Evolutionary conservation across 2,888 invertebrate genomes (phyloP).

Genomic region (Meandrusa payeni): DNA sequence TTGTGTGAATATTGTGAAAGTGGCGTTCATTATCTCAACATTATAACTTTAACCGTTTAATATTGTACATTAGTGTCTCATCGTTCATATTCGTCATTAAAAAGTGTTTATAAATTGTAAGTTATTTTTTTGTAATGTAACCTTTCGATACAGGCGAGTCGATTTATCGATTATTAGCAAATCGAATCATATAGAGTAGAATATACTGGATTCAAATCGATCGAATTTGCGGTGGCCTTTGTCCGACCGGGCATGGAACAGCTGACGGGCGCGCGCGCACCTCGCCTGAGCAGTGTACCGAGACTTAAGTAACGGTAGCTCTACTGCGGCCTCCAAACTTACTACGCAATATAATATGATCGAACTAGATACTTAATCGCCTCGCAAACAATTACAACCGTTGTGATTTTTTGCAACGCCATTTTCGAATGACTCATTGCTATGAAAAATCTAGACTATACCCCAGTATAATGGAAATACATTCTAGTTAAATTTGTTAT

Average conservation of each 20-base stretch:
- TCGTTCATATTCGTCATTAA: constrained; percentile 1
- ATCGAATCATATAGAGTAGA: background rate
- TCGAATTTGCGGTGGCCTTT: constrained; percentile 33
- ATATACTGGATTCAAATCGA: constrained; percentile 23
- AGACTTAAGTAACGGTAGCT: constrained; percentile 42
- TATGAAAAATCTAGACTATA: too few species aligned
- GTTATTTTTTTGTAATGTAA: background rate
- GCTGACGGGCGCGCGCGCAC: constrained; percentile 49
- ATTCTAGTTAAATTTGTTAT: too few species aligned
- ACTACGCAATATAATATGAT: constrained; percentile 20
- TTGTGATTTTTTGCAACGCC: background rate
- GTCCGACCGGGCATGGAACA: constrained; percentile 38
- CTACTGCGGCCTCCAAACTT: constrained; percentile 29
- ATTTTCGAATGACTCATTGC: constrained; percentile 12
- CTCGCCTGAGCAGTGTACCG: constrained; percentile 44
- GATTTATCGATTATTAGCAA: background rate
- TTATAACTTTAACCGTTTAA: background rate
- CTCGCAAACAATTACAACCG: constrained; percentile 3
- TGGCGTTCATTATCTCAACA: constrained; percentile 32
- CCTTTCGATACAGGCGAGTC: background rate
- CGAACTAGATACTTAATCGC: constrained; percentile 12
- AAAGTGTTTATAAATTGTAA: constrained; percentile 13
- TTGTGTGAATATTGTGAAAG: constrained; percentile 55
- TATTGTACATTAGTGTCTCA: constrained; percentile 2
- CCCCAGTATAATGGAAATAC: too few species aligned